Base-by-base conservation (phyloP, 2,888 invertebrate genomes). In the Dromius quadrimaculatus region DNA sequence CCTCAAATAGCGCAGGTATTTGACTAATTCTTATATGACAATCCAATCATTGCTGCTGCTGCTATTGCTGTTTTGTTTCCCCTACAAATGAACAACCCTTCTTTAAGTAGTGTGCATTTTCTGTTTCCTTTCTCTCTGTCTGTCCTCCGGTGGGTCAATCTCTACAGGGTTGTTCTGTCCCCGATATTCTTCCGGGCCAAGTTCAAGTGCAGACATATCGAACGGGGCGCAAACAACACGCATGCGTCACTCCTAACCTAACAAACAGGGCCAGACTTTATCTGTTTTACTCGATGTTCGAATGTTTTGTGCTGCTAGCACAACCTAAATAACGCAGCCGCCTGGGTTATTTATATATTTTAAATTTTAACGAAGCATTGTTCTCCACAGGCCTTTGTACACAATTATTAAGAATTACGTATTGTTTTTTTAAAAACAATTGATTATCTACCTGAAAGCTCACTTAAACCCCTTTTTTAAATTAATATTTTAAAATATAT, bases 1-100 rank as follows among this genome's bases (percentile, higher is more conserved):
- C 87, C 75, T 85, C 87, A 73, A 84, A 85, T 77, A 81, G 85
- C 72, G 86, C 84, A 83, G 88, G 88, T 88, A 87, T 82, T 84
- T 83, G 80, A 19, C 36, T 17, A 15, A 54, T 54, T 8, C 23
- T 11, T 54, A 13, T 9, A 6, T 19, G 28, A n/a, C 38, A 38
- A 6, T 11, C 41, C 41, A 28, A 8, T 28, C 4, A 2, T 11
- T 50, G 5, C 3, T 23, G 50, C 28, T 54, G 28, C 17, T 54
- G 50, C 15, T 6, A 4, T 45, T 11, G 59, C 17, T 59, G 59
- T 19, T 5, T 32, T 59, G 20, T n/a, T 38, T 2, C 38, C 3
- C 5, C 38, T 38, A 38, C 32, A 5, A 32, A 6, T 32, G n/a
- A n/a, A n/a, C 32, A 32, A 6, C 32, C 32, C 32, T 32, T 32